Percentiles rank a stretch among this genome's conserved stretches.
Evolutionary conservation across 2,113 vertebrate genomes (phyloP).

Genomic region (Leiothrix lutea): DNA sequence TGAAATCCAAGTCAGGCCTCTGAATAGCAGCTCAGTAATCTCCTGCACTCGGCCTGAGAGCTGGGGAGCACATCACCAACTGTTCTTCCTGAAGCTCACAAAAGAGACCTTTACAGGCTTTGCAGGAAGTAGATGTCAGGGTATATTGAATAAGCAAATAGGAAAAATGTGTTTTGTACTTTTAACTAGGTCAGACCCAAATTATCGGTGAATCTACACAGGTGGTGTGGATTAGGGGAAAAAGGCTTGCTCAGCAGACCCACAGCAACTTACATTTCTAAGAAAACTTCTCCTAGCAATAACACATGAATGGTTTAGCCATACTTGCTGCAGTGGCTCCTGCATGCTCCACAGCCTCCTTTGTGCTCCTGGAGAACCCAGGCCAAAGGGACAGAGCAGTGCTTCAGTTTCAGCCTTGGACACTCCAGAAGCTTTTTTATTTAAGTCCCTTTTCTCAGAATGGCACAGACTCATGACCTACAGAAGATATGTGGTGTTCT

Average conservation of each 20-base stretch:
- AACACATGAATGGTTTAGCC: neutral
- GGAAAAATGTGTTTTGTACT: neutral
- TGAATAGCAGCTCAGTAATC: neutral
- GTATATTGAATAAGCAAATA: conserved; percentile 19
- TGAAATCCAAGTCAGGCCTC: neutral
- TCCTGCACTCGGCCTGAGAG: neutral
- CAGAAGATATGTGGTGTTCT: neutral
- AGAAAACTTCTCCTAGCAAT: neutral
- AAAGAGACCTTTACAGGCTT: neutral
- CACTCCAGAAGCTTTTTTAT: neutral
- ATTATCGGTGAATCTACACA: neutral
- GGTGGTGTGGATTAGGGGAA: conserved; percentile 32
- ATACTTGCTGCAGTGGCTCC: neutral
- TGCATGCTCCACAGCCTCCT: neutral
- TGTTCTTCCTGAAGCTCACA: neutral
- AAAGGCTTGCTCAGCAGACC: conserved; percentile 46
- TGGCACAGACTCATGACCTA: neutral
- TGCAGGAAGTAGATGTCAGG: conserved; percentile 2
- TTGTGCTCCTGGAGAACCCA: neutral
- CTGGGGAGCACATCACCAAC: neutral
- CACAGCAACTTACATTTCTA: neutral
- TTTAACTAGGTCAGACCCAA: conserved; percentile 45
- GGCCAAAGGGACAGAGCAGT: neutral
- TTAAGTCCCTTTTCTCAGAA: neutral
- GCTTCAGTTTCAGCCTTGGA: neutral